Base-by-base conservation (phyloP, 1,140 invertebrate species). In the Zaprionus inermis region DNA sequence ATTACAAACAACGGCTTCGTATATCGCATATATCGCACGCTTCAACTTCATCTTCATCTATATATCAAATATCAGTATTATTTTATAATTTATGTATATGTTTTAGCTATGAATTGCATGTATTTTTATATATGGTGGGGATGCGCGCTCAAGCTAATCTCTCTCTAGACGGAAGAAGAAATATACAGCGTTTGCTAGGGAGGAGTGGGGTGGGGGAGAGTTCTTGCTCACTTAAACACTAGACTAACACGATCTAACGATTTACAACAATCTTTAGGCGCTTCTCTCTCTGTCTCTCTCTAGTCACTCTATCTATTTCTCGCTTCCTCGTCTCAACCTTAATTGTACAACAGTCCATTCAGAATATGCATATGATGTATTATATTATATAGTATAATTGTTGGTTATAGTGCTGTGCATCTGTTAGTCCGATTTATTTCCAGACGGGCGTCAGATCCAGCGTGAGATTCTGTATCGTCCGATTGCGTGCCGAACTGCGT, bases 361-460 rank as follows among this genome's bases (percentile, higher is more conserved):
- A 82, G 71, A 51, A 61, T 72, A 72, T 76, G 56, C 49, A 66
- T 72, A 60, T 60, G 59, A 60, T 60, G 59, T 76, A 49, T 65
- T 65, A 41, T 49, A 54, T 55, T 70, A 52, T 70, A 54, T 81
- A 61, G 36, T 44, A 61, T 56, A 30, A 28, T 44, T 36, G 12
- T 32, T 20, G 28, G 34, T 34, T 56, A 11, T 24, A 34, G 44
- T 56, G 20, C 36, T 12, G 34, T 12, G 34, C 52, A 54, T 54
- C 52, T 34, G 32, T 78, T 34, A 38, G 59, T 54, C 49, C 51
- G 14, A 56, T 61, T 83, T 76, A 86, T 91, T 93, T 95, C 93
- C 97, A 97, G 55, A 96, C 96, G 52, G 96, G 96, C 75, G 96
- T 96, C 54, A 97, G 93, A 93, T 97, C 96, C 14, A 97, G 94